Percentiles rank a stretch among this genome's conserved stretches.
Evolutionary conservation across 2,113 vertebrate species (phyloP).

Genomic region (Solenodon paradoxus): DNA sequence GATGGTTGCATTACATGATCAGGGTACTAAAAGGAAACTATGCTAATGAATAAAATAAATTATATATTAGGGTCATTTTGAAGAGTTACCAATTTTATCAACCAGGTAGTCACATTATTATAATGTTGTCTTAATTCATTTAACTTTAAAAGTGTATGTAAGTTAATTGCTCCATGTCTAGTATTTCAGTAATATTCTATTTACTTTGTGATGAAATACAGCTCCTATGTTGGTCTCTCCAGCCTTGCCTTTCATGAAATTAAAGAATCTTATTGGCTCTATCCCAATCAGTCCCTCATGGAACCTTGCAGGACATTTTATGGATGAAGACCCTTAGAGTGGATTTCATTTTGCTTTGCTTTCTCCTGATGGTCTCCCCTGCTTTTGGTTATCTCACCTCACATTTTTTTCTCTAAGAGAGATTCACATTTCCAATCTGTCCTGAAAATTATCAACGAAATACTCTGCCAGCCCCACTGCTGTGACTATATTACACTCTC

Average conservation of each 20-base stretch:
- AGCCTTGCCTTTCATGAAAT: background rate
- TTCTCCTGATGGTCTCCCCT: background rate
- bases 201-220: background rate
- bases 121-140: slow-evolving; percentile 19
- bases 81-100: slow-evolving; percentile 1
- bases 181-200: background rate
- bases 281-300: background rate
- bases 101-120: slow-evolving; percentile 8
- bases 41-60: background rate
- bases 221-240: background rate
- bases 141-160: background rate
- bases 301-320: background rate
- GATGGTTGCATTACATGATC: background rate
- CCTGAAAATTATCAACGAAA: slow-evolving; percentile 16
- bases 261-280: background rate
- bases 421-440: background rate
- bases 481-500: background rate
- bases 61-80: background rate
- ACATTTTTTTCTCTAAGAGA: background rate
- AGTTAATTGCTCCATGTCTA: background rate
- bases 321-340: background rate
- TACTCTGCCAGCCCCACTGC: background rate
- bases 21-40: background rate
- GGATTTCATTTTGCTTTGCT: background rate
- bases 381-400: background rate